These are phyloP conservation scores for Halocaridina rubra DNA, from an alignment of 2,888 invertebrate genomes.

Conservation along the genomic window DNA sequence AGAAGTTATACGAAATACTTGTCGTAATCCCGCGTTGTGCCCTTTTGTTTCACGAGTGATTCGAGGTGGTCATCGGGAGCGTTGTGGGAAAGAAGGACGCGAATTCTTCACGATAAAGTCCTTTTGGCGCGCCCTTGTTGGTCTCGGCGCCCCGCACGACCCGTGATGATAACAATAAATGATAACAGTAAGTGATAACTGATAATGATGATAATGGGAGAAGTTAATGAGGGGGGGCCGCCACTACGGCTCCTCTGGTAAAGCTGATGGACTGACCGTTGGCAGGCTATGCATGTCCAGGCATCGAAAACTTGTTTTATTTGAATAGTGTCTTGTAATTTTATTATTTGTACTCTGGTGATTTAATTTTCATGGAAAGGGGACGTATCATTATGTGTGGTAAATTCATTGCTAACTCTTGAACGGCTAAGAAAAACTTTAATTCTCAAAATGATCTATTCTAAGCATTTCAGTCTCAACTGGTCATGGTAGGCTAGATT, in stretches of 20 bases:
- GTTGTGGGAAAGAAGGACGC: conserved; percentile 6
- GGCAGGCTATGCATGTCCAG: not conserved
- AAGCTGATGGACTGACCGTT: conserved; percentile 21
- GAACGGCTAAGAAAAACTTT: too few relatives aligned
- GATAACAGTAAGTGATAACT: conserved; percentile 51
- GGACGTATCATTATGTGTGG: too few relatives aligned
- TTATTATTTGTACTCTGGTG: too few relatives aligned
- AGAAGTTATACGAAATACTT: too few relatives aligned
- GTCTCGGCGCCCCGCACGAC: conserved; percentile 3
- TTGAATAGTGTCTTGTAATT: not conserved
- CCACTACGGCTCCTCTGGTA: conserved; percentile 25
- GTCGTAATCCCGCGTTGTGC: not conserved
- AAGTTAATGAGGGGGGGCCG: conserved; percentile 24
- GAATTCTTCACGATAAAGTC: not conserved
- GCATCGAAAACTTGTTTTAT: too few relatives aligned
- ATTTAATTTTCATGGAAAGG: too few relatives aligned
- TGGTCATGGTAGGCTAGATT: too few relatives aligned
- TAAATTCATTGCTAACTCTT: too few relatives aligned
- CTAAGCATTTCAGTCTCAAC: too few relatives aligned
- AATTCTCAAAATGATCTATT: too few relatives aligned
- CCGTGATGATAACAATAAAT: conserved; percentile 43
- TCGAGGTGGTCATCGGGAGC: conserved; percentile 16
- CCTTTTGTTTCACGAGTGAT: not conserved
- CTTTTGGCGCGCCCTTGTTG: not conserved
- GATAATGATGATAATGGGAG: conserved; percentile 47